These are phyloP conservation scores for Drepana arcuata DNA, from an alignment of 1,140 invertebrate species.

Conservation along the genomic window DNA sequence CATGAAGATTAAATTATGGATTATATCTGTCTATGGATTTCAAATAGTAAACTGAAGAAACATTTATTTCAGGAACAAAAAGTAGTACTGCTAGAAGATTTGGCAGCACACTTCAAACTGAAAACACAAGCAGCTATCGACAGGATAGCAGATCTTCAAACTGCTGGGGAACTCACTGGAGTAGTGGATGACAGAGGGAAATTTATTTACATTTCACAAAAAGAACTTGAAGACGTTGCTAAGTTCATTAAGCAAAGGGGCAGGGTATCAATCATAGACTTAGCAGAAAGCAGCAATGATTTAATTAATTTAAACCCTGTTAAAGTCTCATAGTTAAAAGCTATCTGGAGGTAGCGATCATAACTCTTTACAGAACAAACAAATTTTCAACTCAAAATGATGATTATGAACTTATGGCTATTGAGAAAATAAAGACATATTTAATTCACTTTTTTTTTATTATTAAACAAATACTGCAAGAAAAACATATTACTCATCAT, in stretches of 20 bases:
- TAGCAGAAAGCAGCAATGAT: slow-evolving; percentile 95
- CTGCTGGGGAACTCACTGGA: slow-evolving; percentile 86
- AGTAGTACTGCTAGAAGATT: slow-evolving; percentile 95
- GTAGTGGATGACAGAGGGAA: slow-evolving; percentile 99
- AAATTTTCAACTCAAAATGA: no score
- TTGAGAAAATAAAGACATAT: neutral
- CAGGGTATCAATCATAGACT: slow-evolving; percentile 91
- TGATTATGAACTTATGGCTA: no score
- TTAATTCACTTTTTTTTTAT: slow-evolving; percentile 16
- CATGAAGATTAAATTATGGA: no score
- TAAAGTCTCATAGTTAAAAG: slow-evolving; percentile 17
- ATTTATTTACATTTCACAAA: slow-evolving; percentile 96
- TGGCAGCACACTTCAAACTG: slow-evolving; percentile 92
- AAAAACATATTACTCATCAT: slow-evolving; percentile 12
- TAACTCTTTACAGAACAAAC: no score
- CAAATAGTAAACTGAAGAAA: no score
- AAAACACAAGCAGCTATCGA: slow-evolving; percentile 92
- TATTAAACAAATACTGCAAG: slow-evolving; percentile 16
- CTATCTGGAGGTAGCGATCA: neutral
- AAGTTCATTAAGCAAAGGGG: slow-evolving; percentile 97
- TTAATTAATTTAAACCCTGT: slow-evolving; percentile 89
- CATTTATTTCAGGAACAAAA: slow-evolving; percentile 81
- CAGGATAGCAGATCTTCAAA: slow-evolving; percentile 88
- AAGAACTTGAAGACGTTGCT: slow-evolving; percentile 93
- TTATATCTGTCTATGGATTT: no score